phyloP scores from a whole-genome alignment of 2,888 invertebrate genomes.

The Ophioninae sp. region DNA sequence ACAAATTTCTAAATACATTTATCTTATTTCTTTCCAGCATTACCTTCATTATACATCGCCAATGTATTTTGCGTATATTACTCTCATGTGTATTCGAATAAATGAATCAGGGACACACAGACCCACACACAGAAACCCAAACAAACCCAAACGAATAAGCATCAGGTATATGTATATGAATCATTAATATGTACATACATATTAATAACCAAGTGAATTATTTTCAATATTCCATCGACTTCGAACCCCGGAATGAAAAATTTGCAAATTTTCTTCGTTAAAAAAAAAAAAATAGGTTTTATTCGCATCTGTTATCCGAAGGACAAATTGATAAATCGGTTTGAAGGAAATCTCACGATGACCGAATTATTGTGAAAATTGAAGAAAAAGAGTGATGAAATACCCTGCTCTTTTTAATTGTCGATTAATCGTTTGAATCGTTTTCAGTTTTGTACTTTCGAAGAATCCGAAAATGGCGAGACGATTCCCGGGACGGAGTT shows the following conservation, averaged over 20 bases:
- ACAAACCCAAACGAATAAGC: conserved; percentile 9
- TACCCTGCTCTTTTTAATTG: not conserved
- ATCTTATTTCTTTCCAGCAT: conserved; percentile 10
- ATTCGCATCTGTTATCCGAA: conserved; percentile 27
- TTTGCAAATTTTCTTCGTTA: conserved; percentile 34
- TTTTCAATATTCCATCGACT: conserved; percentile 35
- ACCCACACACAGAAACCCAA: conserved; percentile 20
- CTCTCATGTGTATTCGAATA: conserved; percentile 14
- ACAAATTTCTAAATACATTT: not conserved
- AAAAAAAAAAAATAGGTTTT: not conserved
- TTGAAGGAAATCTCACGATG: not conserved
- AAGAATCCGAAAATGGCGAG: not conserved
- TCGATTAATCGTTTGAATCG: not conserved
- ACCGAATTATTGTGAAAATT: not conserved
- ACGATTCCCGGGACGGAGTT: not conserved
- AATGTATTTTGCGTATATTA: conserved; percentile 47
- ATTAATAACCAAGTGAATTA: conserved; percentile 56
- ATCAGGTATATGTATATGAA: conserved; percentile 26
- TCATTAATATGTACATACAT: conserved; percentile 49
- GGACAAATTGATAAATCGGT: not conserved
- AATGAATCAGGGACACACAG: not conserved
- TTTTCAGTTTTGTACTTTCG: not conserved
- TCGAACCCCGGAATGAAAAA: conserved; percentile 31
- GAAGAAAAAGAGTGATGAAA: not conserved
- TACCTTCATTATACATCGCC: conserved; percentile 30